Evolutionary conservation across 1,140 invertebrate genomes (phyloP), one percentile per base, ranked within the genome.

Genomic region (Meloidogyne exigua): DNA sequence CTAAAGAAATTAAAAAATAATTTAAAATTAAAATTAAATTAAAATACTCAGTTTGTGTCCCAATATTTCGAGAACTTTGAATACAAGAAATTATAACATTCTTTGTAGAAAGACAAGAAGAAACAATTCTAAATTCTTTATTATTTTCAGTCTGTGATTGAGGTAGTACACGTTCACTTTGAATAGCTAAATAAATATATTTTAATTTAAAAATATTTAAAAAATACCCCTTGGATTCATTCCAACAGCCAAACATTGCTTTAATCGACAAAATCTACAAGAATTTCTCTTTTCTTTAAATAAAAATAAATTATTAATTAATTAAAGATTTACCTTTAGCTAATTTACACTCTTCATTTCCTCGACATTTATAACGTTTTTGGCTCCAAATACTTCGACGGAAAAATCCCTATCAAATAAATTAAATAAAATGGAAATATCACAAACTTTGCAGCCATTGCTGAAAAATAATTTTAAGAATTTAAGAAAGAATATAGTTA

Each of bases 341-440:
- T 26, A 85, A 72, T 7, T 72, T n/a, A 76, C 84, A 85, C 44
- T 75, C 74, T n/a, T 72, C 77, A 49, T 78, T 76, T 25, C 75
- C 76, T 32, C 86, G 76, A 62, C 84, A 85, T 28, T 82, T 80
- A 63, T 85, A 85, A 25, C 74, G 67, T 66, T 85, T 84, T 57
- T 87, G 76, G 73, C 84, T 87, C 85, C 85, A 85, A 26, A 85
- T 79, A 23, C 68, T 77, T 49, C 84, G 68, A 18, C 84, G 84
- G 68, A 85, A 85, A 67, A 85, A 85, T 44, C 84, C 84, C 78
- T 87, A n/a, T 57, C 3, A 57, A 26, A 63, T 18, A 23, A 70
- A 36, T 7, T 42, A 32, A 21, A 32, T 3, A n/a, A 28, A 76
- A 23, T 68, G 0, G n/a, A 28, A 39, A 39, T 39, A 39, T 39